Evolutionary conservation across 2,888 invertebrate genomes (phyloP).

Genomic region (Nemoura dubitans): DNA sequence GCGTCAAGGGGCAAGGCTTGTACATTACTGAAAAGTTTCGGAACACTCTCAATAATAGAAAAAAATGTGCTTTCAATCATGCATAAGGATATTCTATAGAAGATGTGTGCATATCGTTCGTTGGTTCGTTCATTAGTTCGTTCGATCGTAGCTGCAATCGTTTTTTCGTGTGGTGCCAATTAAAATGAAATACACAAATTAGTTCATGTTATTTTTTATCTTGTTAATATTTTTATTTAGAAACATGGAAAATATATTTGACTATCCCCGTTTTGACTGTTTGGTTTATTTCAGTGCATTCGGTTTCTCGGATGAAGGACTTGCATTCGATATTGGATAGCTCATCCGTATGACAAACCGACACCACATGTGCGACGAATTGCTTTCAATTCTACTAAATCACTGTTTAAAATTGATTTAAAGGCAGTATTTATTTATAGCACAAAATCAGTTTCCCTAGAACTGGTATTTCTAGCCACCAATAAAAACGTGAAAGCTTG

Average conservation of each 20-base stretch:
- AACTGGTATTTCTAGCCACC: background rate
- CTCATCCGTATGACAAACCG: background rate
- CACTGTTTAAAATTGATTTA: background rate
- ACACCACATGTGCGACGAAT: background rate
- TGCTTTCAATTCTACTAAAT: background rate
- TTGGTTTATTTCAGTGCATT: background rate
- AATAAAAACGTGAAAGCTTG: background rate
- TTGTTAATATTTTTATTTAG: background rate
- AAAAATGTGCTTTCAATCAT: no score
- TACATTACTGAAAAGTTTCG: no score
- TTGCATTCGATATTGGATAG: background rate
- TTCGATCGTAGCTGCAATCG: no score
- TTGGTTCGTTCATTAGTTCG: no score
- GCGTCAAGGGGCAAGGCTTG: no score
- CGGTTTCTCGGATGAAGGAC: background rate
- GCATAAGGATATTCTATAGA: no score
- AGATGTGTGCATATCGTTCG: no score
- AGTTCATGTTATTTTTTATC: no score
- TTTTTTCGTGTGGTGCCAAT: no score
- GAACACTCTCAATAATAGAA: no score
- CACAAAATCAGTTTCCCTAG: background rate
- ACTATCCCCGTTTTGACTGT: background rate
- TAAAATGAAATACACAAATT: no score
- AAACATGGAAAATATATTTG: background rate
- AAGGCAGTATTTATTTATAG: background rate